Percentiles rank a stretch among this genome's conserved stretches.
phyloP scores from a whole-genome alignment of 2,888 invertebrate genomes.

The Seladonia tumulorum region DNA sequence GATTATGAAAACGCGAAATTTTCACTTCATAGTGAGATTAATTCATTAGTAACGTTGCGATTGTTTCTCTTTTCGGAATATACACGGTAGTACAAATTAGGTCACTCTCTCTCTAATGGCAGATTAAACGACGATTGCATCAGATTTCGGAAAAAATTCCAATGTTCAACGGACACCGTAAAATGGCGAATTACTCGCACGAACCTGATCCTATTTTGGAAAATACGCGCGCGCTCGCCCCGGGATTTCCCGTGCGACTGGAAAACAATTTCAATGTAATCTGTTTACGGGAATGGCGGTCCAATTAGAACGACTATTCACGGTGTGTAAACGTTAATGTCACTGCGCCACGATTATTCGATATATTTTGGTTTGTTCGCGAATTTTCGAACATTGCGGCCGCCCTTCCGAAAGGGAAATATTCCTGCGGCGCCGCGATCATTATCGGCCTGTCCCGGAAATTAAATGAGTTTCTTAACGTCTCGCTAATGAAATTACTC shows the following conservation, averaged over 20 bases:
- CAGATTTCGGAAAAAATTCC: constrained; percentile 7
- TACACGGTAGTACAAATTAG: background rate
- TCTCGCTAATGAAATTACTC: background rate
- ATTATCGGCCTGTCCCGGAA: background rate
- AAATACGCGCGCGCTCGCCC: constrained; percentile 15
- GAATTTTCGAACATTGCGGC: constrained; percentile 2
- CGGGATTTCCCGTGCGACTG: constrained; percentile 18
- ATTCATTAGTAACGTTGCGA: too few relatives aligned
- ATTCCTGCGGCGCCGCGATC: background rate
- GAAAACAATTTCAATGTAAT: constrained; percentile 44
- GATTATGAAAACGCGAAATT: too few relatives aligned
- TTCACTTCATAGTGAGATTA: too few relatives aligned
- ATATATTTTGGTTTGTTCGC: constrained; percentile 32
- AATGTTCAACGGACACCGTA: background rate
- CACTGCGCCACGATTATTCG: constrained; percentile 34
- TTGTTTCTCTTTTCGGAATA: too few relatives aligned
- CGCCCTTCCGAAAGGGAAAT: constrained; percentile 14
- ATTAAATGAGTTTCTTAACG: constrained; percentile 12
- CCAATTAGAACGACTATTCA: constrained; percentile 52
- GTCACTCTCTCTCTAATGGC: background rate
- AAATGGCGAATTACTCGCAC: constrained; percentile 19
- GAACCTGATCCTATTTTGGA: constrained; percentile 1
- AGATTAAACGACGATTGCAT: background rate
- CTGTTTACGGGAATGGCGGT: constrained; percentile 42
- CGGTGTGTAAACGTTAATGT: constrained; percentile 40